Base-by-base conservation (phyloP, 2,888 invertebrate species). In the Pardosa pseudoannulata region DNA sequence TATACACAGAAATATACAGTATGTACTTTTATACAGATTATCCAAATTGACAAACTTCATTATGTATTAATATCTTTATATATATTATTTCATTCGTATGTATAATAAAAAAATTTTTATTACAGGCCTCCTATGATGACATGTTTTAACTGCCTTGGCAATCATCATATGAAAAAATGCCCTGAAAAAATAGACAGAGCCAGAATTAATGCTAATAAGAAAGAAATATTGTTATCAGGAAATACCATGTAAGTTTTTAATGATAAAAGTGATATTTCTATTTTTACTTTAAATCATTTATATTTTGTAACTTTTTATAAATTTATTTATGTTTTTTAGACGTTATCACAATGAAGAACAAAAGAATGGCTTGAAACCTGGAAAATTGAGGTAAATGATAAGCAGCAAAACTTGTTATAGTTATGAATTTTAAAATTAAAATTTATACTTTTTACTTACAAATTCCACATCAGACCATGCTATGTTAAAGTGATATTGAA, bases 81-180 rank as follows among this genome's bases (percentile, higher is more conserved):
- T n/a, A n/a, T n/a, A n/a, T n/a, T n/a, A n/a, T n/a, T n/a, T n/a
- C n/a, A n/a, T n/a, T n/a, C n/a, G n/a, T n/a, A n/a, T n/a, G n/a
- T n/a, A n/a, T n/a, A n/a, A n/a, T n/a, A n/a, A n/a, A n/a, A n/a
- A n/a, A n/a, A n/a, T 50, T 50, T 50, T 3, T n/a, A 39, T 65
- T 62, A 9, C 50, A 87, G 86, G 64, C 56, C 41, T n/a, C 71
- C 62, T 31, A 56, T 64, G 13, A 28, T 87, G 64, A 80, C 79
- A 19, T 98, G 98, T 91, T 98, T 96, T 91, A 98, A 98, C 91
- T 98, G 98, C 91, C 93, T 93, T 31, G 95, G 95, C 0, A 93
- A 93, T 87, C 98, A 98, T 91, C 93, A 93, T 78, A 91, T 98
- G 23, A 93, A 93, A 80, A 95, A 96, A 46, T 98, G 98, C 91